Conservation (phyloP, 23 tunicate species). For the Ciona savignyi region DNA sequence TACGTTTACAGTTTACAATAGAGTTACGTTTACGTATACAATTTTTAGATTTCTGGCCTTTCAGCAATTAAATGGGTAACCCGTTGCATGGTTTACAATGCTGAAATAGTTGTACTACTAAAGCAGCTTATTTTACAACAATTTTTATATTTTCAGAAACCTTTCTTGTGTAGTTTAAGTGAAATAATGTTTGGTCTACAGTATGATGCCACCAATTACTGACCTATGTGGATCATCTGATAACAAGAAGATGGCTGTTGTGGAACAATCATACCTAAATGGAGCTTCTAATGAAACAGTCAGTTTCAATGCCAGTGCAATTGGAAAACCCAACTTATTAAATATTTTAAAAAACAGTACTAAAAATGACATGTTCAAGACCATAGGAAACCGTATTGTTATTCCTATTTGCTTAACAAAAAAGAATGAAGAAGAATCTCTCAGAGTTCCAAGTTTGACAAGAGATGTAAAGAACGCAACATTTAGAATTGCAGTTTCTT, state of each 20-base stretch:
- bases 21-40: too few species aligned
- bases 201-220: background rate
- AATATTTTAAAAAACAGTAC: slow-evolving; percentile 9
- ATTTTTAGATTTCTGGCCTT: too few species aligned
- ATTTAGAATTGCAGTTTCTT: slow-evolving; percentile 29
- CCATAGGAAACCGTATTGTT: slow-evolving; percentile 58
- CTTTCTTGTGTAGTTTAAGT: too few species aligned
- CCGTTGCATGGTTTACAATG: too few species aligned
- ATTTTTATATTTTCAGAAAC: too few species aligned
- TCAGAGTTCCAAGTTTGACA: background rate
- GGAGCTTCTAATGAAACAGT: background rate
- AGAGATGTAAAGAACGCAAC: slow-evolving; percentile 7
- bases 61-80: too few species aligned
- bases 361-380: slow-evolving; percentile 31
- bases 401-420: slow-evolving; percentile 26
- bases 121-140: too few species aligned
- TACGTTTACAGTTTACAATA: too few species aligned
- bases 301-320: background rate
- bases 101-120: too few species aligned
- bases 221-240: background rate
- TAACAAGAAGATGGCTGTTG: background rate
- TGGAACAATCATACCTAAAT: background rate
- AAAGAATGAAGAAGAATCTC: background rate
- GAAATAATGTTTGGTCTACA: background rate
- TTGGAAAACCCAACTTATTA: slow-evolving; percentile 2